Conservation (phyloP, 1,140 invertebrate genomes). For the Heliconius himera region DNA sequence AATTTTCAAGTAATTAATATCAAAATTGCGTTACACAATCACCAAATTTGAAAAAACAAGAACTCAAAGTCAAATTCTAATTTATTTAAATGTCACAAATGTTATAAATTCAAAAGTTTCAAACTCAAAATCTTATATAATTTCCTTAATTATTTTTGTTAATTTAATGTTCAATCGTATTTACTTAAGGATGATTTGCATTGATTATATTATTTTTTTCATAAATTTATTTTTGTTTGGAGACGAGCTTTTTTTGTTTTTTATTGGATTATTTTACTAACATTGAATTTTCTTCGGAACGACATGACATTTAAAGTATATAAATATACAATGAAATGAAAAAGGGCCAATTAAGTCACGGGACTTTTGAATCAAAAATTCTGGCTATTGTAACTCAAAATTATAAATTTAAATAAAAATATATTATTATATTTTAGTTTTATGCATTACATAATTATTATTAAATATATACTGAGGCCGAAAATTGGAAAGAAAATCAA, state of each 20-base stretch:
- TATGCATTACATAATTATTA: neutral
- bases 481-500: neutral
- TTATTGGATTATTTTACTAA: too few species aligned
- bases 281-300: neutral
- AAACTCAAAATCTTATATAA: constrained; percentile 1
- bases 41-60: constrained; percentile 12
- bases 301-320: neutral
- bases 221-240: too few species aligned
- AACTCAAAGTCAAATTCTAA: constrained; percentile 5
- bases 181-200: neutral
- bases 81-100: neutral
- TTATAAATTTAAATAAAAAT: neutral
- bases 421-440: neutral
- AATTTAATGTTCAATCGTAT: neutral
- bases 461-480: neutral
- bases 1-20: neutral
- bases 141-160: neutral
- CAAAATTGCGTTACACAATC: neutral
- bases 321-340: too few species aligned
- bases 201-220: too few species aligned
- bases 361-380: neutral
- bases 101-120: neutral
- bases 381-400: too few species aligned
- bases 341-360: too few species aligned
- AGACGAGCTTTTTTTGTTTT: too few species aligned